phyloP scores from a whole-genome alignment of 2,113 vertebrate species.

The Rhinogobius similis region DNA sequence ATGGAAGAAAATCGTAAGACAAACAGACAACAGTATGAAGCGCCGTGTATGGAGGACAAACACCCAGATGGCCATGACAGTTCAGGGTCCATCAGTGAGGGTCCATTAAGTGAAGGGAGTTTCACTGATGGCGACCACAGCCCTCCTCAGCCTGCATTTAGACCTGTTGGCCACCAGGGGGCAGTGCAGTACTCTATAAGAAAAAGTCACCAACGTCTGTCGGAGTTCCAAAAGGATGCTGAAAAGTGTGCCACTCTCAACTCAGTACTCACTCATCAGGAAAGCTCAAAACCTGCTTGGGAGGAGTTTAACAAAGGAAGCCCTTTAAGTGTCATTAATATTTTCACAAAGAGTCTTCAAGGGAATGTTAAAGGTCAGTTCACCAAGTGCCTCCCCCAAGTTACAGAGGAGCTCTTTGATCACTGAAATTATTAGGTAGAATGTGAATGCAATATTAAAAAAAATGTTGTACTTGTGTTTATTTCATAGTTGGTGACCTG shows the following conservation, averaged over 20 bases:
- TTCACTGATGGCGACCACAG: constrained; percentile 81
- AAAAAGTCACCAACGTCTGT: constrained; percentile 79
- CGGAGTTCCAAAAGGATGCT: constrained; percentile 89
- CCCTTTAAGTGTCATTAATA: constrained; percentile 94
- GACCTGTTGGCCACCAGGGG: constrained; percentile 68
- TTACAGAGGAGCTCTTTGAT: neutral
- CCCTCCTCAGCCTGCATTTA: constrained; percentile 44
- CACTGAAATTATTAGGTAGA: neutral
- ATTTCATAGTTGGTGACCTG: constrained; percentile 75
- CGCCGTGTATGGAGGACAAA: constrained; percentile 3
- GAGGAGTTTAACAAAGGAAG: constrained; percentile 92
- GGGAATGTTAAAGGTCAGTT: constrained; percentile 83
- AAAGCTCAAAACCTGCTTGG: constrained; percentile 78
- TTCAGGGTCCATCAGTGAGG: constrained; percentile 89
- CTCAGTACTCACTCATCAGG: constrained; percentile 47
- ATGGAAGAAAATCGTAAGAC: constrained; percentile 24
- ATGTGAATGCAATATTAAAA: neutral
- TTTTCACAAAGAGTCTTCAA: constrained; percentile 90
- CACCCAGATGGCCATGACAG: constrained; percentile 68
- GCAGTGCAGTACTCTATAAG: constrained; percentile 78
- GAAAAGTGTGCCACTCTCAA: constrained; percentile 79
- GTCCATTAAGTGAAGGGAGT: constrained; percentile 86
- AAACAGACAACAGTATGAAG: constrained; percentile 13
- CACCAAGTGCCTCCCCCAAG: neutral
- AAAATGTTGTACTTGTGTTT: neutral